Conservation (phyloP, 2,113 vertebrate species). For the Lucifuga dentata region DNA sequence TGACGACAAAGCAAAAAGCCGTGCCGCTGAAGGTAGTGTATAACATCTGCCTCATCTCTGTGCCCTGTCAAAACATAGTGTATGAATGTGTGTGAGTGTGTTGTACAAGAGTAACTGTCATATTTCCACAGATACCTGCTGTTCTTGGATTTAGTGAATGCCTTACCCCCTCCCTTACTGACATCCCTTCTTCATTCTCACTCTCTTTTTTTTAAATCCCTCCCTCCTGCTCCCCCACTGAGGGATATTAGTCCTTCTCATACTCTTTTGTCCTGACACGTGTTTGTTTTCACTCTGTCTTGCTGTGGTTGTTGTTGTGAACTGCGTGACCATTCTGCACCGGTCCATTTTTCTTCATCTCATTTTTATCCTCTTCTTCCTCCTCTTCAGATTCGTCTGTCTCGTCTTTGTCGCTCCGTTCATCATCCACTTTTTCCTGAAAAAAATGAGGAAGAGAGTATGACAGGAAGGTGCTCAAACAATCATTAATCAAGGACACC, state of each 20-base stretch:
- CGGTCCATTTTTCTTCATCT: conserved; percentile 83
- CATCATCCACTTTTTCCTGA: conserved; percentile 89
- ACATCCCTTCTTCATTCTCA: conserved; percentile 16
- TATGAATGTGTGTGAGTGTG: conserved; percentile 39
- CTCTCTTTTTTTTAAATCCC: conserved; percentile 21
- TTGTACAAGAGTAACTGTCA: conserved; percentile 59
- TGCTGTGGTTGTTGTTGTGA: conserved; percentile 91
- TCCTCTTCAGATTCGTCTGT: conserved; percentile 91
- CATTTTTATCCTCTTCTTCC: conserved; percentile 82
- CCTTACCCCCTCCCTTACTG: neutral
- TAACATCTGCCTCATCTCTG: conserved; percentile 49
- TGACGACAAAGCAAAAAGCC: conserved; percentile 36
- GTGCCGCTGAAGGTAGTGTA: conserved; percentile 53
- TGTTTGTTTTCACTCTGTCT: conserved; percentile 76
- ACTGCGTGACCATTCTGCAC: conserved; percentile 87
- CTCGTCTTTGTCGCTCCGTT: conserved; percentile 93
- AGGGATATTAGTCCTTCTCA: conserved; percentile 59
- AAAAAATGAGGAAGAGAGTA: neutral
- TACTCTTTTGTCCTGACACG: conserved; percentile 12
- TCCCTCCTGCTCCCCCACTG: conserved; percentile 37
- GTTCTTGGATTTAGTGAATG: conserved; percentile 55
- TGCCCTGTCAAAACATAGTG: conserved; percentile 54
- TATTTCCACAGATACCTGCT: conserved; percentile 49
- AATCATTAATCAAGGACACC: conserved; percentile 10
- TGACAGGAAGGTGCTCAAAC: neutral